phyloP scores from a whole-genome alignment of 2,113 vertebrate genomes.

The Anas platyrhynchos region DNA sequence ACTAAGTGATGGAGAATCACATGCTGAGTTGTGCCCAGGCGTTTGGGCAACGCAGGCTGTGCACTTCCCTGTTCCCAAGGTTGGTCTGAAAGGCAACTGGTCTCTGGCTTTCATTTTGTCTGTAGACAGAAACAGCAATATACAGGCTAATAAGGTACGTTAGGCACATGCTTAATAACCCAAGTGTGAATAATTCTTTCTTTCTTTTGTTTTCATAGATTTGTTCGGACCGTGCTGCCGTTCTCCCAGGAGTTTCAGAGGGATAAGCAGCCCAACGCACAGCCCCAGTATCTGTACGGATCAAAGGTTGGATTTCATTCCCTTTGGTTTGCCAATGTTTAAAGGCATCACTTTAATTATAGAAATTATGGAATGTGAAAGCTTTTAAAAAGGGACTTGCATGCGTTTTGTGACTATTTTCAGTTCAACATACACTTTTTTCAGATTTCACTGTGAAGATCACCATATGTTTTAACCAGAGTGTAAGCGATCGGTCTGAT shows the following conservation, averaged over 20 bases:
- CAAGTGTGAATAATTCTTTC: not conserved
- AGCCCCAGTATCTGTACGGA: slow-evolving; percentile 88
- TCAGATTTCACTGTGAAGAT: not conserved
- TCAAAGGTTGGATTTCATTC: slow-evolving; percentile 81
- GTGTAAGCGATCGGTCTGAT: not conserved
- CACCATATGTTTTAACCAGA: not conserved
- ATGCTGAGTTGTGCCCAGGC: not conserved
- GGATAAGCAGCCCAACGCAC: slow-evolving; percentile 91
- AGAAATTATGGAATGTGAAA: not conserved
- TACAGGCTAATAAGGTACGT: not conserved
- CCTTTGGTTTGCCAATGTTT: not conserved
- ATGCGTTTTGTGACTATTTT: not conserved
- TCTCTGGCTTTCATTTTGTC: not conserved
- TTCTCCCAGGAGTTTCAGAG: slow-evolving; percentile 92
- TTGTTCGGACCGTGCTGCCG: slow-evolving; percentile 87
- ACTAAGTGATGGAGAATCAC: not conserved
- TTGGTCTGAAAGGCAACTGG: not conserved
- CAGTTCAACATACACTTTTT: not conserved
- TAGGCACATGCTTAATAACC: not conserved
- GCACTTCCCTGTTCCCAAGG: not conserved
- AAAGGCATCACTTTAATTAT: not conserved
- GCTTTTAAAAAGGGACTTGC: not conserved
- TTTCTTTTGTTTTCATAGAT: slow-evolving; percentile 69
- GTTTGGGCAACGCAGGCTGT: not conserved
- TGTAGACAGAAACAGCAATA: not conserved